Evolutionary conservation across 2,797 vertebrate genomes (phyloP).

Genomic region (Uromys caudimaculatus): DNA sequence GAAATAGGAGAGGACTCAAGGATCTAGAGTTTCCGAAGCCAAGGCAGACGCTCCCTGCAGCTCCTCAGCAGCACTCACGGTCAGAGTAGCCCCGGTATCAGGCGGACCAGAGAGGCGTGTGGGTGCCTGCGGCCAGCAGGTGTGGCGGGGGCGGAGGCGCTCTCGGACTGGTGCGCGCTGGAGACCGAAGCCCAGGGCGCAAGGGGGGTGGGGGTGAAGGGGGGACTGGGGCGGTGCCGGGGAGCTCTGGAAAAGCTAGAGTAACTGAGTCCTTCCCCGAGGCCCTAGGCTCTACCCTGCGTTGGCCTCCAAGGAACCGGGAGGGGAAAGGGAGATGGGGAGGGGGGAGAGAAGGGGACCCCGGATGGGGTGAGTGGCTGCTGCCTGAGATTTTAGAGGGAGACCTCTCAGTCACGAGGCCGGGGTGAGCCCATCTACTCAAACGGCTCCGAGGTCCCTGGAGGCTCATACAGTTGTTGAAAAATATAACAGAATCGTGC

Average conservation of each 20-base stretch:
- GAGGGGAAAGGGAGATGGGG: constrained; percentile 44
- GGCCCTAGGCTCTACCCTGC: not conserved
- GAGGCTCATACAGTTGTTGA: constrained; percentile 85
- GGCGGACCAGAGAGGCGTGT: not conserved
- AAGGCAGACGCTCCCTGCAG: not conserved
- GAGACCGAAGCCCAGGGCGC: not conserved
- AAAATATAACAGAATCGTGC: constrained; percentile 82
- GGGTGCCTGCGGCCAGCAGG: constrained; percentile 60
- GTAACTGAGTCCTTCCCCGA: not conserved
- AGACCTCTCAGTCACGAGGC: constrained; percentile 47
- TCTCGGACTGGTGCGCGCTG: not conserved
- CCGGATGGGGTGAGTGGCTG: constrained; percentile 41
- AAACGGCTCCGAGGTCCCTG: constrained; percentile 84
- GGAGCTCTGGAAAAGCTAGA: not conserved
- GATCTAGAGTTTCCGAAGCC: constrained; percentile 62
- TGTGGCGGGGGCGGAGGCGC: constrained; percentile 61
- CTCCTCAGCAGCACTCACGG: not conserved
- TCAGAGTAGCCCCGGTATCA: not conserved
- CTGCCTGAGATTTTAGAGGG: not conserved
- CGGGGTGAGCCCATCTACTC: constrained; percentile 85
- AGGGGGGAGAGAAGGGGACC: not conserved
- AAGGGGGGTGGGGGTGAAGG: not conserved
- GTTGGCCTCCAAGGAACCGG: not conserved
- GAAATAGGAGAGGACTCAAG: not conserved
- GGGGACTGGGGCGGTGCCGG: constrained; percentile 44